Evolutionary conservation across 2,797 vertebrate species (phyloP), one percentile per base, ranked within the genome.

Genomic region (Mormyrops boulengeri): DNA sequence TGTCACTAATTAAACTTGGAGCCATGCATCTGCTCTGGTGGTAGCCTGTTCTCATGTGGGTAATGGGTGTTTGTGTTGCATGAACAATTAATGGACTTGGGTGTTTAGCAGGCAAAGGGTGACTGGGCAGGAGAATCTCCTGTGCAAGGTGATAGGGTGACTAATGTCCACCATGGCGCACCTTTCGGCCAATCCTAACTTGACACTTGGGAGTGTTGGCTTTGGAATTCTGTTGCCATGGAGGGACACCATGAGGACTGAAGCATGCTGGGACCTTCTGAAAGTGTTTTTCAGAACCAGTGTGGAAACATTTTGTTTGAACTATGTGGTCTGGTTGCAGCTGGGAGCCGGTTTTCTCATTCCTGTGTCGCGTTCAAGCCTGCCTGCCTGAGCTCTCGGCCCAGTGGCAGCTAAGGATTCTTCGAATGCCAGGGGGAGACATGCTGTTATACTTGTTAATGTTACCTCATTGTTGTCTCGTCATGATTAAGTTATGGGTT

Each of bases 141-240:
- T 80, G 38, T 80, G 73, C 73, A 44, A 80, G 6, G 38, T 44
- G 73, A 80, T 80, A 17, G 73, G 73, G 38, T 80, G 73, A 80
- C 14, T 80, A 44, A 41, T 44, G 73, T 80, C 17, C 38, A 80
- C 34, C 38, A 44, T 80, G 17, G 73, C 5, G 7, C 14, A 80
- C 73, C 73, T 80, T 44, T n/a, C 7, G 14, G 34, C 73, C 73
- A 80, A 44, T 85, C 41, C 9, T 85, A 22, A 85, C 19, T 50
- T 12, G 82, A 50, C 90, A 80, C 93, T 93, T 93, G 92, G 93
- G 92, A 93, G 91, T 90, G 92, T 94, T 94, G 91, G 91, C 91
- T 90, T 91, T 90, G 94, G 94, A 95, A 95, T 95, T 93, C 88
- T 91, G 93, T 94, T 94, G 91, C 93, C 91, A 91, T 92, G 92